Evolutionary conservation across 2,888 invertebrate species (phyloP).

Genomic region (Encarsia formosa): DNA sequence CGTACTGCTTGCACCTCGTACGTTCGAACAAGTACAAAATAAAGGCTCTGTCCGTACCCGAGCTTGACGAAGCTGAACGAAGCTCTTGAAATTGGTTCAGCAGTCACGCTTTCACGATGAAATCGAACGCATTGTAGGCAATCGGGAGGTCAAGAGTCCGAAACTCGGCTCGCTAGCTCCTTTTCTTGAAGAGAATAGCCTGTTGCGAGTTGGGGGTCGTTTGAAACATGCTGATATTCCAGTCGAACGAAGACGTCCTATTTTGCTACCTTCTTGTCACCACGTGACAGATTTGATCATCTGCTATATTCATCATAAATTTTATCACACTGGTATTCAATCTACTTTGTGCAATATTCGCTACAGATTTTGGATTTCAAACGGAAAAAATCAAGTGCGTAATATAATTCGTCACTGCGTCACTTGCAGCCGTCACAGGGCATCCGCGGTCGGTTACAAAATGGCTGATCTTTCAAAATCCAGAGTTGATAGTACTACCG

Average conservation of each 20-base stretch:
- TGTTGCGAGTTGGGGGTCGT: constrained; percentile 36
- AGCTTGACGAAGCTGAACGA: no score
- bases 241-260: constrained; percentile 30
- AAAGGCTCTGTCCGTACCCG: no score
- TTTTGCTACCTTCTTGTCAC: constrained; percentile 32
- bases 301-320: constrained; percentile 25
- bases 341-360: constrained; percentile 27
- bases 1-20: no score
- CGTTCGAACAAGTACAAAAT: no score
- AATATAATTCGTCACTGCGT: constrained; percentile 6
- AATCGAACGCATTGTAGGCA: no score
- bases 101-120: no score
- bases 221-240: constrained; percentile 28
- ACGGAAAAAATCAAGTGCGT: constrained; percentile 26
- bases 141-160: no score
- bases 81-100: no score
- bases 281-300: constrained; percentile 33
- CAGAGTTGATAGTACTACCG: background rate
- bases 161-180: no score
- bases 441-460: background rate
- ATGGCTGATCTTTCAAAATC: background rate
- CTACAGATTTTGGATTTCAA: constrained; percentile 31
- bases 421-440: background rate
- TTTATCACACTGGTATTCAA: constrained; percentile 33
- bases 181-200: constrained; percentile 24